Evolutionary conservation across 1,140 invertebrate species (phyloP).

Genomic region (Aphidius ervi): DNA sequence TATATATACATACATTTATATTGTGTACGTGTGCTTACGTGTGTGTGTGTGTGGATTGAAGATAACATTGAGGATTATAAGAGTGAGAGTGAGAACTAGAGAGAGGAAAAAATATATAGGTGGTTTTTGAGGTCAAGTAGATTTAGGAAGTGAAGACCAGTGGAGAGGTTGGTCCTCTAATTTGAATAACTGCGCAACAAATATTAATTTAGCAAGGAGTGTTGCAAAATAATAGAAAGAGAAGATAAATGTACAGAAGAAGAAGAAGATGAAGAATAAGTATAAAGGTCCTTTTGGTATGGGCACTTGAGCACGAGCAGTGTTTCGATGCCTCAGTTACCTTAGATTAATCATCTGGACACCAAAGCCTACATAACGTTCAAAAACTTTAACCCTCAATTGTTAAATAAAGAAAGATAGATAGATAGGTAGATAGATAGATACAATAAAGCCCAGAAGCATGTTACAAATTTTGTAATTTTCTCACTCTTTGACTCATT

Average conservation of each 20-base stretch:
- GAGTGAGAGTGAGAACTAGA: too few relatives aligned
- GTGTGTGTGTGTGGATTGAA: neutral
- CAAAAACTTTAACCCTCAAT: constrained; percentile 34
- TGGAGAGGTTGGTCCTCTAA: constrained; percentile 20
- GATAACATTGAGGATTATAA: neutral
- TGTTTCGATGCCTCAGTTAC: constrained; percentile 20
- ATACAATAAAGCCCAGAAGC: neutral
- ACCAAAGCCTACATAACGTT: constrained; percentile 18
- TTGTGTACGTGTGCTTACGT: too few relatives aligned
- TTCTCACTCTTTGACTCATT: too few relatives aligned
- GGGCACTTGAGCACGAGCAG: constrained; percentile 12
- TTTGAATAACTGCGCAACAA: constrained; percentile 39
- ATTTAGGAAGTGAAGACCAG: constrained; percentile 5
- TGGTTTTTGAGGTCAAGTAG: constrained; percentile 4
- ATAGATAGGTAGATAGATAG: neutral
- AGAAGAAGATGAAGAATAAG: too few relatives aligned
- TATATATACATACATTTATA: too few relatives aligned
- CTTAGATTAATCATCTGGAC: constrained; percentile 36
- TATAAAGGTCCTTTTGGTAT: neutral
- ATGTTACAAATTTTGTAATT: too few relatives aligned
- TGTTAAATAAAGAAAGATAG: neutral
- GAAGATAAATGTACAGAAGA: too few relatives aligned
- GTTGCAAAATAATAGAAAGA: neutral
- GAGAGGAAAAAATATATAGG: neutral
- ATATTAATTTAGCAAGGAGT: constrained; percentile 32